Percentiles rank a stretch among this genome's conserved stretches.
These are phyloP conservation scores for Phycodurus eques DNA, from an alignment of 2,113 vertebrate genomes.

Conservation along the genomic window DNA sequence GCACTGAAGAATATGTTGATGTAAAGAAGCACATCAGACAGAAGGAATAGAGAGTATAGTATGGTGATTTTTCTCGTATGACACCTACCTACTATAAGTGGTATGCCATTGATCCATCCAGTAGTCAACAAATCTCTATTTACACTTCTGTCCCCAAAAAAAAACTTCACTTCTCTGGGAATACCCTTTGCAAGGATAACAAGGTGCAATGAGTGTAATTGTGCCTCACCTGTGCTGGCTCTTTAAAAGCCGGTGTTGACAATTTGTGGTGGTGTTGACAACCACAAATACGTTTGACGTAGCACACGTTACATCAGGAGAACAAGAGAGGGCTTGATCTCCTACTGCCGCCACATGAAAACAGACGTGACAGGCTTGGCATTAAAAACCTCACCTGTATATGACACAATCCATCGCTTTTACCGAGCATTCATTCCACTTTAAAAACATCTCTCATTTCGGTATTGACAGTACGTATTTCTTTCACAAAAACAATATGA, in stretches of 20 bases:
- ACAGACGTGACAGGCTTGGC: constrained; percentile 43
- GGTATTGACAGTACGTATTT: neutral
- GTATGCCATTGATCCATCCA: too few species aligned
- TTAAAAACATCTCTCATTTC: neutral
- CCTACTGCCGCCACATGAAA: constrained; percentile 40
- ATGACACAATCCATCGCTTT: constrained; percentile 14
- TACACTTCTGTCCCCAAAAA: too few species aligned
- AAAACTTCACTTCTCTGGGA: constrained; percentile 14
- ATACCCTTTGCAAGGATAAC: constrained; percentile 41
- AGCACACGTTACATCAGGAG: constrained; percentile 25
- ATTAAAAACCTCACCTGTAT: constrained; percentile 31
- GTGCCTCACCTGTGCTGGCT: constrained; percentile 47
- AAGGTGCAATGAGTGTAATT: constrained; percentile 15
- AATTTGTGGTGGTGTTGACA: too few species aligned
- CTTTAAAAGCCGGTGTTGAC: constrained; percentile 57
- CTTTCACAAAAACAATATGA: constrained; percentile 1
- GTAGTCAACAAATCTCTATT: too few species aligned
- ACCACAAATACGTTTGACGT: constrained; percentile 55
- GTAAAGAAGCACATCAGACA: too few species aligned
- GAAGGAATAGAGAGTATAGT: too few species aligned
- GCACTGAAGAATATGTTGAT: too few species aligned
- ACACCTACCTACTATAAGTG: too few species aligned
- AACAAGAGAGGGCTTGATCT: constrained; percentile 48
- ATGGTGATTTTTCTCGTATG: too few species aligned
- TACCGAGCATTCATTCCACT: neutral